Percentiles rank a stretch among this genome's conserved stretches.
phyloP scores from a whole-genome alignment of 2,888 invertebrate species.

The Agrochola macilenta region DNA sequence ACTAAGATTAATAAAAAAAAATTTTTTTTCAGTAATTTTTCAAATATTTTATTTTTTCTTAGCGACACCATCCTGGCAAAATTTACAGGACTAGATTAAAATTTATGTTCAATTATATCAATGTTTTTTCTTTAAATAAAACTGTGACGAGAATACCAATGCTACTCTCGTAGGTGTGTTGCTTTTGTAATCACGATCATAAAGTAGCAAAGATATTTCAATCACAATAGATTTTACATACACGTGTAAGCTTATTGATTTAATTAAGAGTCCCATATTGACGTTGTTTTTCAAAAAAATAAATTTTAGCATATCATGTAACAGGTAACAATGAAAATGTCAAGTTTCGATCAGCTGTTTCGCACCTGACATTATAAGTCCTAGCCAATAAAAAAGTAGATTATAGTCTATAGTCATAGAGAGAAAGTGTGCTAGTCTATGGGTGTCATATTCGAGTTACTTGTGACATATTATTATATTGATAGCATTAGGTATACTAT shows the following conservation, averaged over 20 bases:
- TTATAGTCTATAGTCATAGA: slow-evolving; percentile 3
- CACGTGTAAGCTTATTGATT: slow-evolving; percentile 49
- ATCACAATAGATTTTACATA: slow-evolving; percentile 37
- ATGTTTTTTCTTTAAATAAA: slow-evolving; percentile 4
- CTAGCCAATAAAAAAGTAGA: slow-evolving; percentile 6
- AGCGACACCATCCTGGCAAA: slow-evolving; percentile 1
- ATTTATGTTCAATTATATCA: background rate
- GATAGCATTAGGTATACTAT: background rate
- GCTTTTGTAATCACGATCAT: slow-evolving; percentile 13
- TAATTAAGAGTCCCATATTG: slow-evolving; percentile 39
- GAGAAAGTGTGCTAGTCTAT: slow-evolving; percentile 20
- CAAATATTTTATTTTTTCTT: background rate
- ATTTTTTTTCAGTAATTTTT: no score
- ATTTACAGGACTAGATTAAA: slow-evolving; percentile 13
- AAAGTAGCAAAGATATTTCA: slow-evolving; percentile 35
- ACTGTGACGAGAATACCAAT: background rate
- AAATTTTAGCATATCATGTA: no score
- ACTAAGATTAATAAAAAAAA: no score
- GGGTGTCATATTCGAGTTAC: background rate
- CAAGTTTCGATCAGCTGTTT: slow-evolving; percentile 24
- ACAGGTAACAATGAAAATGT: background rate
- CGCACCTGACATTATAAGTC: background rate
- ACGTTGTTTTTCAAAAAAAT: slow-evolving; percentile 22
- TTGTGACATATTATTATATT: slow-evolving; percentile 12
- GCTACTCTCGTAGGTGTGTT: slow-evolving; percentile 13